Base-by-base conservation (phyloP, 1,140 invertebrate genomes). In the Drosophila bipectinata region DNA sequence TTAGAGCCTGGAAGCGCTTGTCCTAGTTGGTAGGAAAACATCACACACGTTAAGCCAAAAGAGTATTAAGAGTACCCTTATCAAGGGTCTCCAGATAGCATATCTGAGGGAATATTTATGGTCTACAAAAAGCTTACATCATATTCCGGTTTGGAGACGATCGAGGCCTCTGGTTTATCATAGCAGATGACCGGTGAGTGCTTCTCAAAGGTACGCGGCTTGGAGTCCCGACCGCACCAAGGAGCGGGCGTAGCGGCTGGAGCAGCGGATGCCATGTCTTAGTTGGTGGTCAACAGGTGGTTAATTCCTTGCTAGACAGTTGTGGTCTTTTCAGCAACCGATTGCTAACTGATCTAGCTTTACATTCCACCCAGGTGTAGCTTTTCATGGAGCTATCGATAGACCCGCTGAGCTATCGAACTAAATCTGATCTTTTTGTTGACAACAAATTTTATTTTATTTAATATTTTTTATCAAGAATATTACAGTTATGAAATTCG, bases 121-220 rank as follows among this genome's bases (percentile, higher is more conserved):
- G 15, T 15, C 15, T 15, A 1, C 15, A 15, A 15, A 2, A 0
- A 34, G 58, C 59, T 24, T 37, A 88, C 83, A 79, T 92, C 91
- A 57, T 92, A 92, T 30, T 87, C 67, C 3, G 62, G 37, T 28
- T 75, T 69, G 4, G 85, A 79, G 5, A 92, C 91, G 44, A 79
- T 44, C 2, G 92, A 79, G 8, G 91, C 87, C 1, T 60, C 57
- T 6, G 92, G 89, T 34, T 90, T 87, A 47, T 92, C 82, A 55
- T 92, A 92, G 62, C 92, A 92, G 12, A 92, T 77, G 0, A 90
- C 79, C 4, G 91, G 88, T 18, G 58, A 14, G 48, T 90, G 74
- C 47, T 85, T 77, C 2, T 59, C 62, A 53, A 88, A 91, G 1
- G 63, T 41, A 4, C 90, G 78, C 0, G 76, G 79, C 58, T 91